phyloP scores from a whole-genome alignment of 1,140 invertebrate genomes.

The Ceratitis capitata region DNA sequence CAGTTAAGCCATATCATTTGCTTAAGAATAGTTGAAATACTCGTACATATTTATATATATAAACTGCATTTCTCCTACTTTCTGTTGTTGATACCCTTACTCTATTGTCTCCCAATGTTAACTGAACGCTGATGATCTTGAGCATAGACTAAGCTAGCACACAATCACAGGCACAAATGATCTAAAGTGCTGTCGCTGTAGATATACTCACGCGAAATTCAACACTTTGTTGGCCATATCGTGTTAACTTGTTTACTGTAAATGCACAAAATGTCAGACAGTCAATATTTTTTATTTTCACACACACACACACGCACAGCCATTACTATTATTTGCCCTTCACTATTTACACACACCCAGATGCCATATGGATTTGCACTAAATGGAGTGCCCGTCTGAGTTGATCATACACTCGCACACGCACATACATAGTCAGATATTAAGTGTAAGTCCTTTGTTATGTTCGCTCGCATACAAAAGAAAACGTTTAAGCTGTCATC shows the following conservation, averaged over 20 bases:
- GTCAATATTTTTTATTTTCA: constrained; percentile 12
- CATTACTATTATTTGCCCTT: background rate
- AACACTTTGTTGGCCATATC: constrained; percentile 42
- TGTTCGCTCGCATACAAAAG: constrained; percentile 12
- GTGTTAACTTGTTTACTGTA: constrained; percentile 39
- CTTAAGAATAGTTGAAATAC: too few relatives aligned
- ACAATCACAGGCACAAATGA: background rate
- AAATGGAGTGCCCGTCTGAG: background rate
- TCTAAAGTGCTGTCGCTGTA: too few relatives aligned
- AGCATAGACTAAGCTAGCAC: too few relatives aligned
- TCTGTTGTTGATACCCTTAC: background rate
- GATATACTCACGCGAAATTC: constrained; percentile 38
- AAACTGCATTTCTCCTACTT: background rate
- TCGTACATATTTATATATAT: too few relatives aligned
- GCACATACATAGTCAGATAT: too few relatives aligned
- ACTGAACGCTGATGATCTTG: too few relatives aligned
- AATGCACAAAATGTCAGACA: constrained; percentile 39
- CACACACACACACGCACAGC: background rate
- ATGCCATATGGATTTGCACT: background rate
- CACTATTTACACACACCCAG: background rate
- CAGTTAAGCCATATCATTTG: too few relatives aligned
- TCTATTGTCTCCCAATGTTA: background rate
- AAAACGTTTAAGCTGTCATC: constrained; percentile 43
- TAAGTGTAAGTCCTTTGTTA: background rate
- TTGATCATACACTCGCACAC: too few relatives aligned